Evolutionary conservation across 2,888 invertebrate species (phyloP).

Genomic region (Carabus problematicus): DNA sequence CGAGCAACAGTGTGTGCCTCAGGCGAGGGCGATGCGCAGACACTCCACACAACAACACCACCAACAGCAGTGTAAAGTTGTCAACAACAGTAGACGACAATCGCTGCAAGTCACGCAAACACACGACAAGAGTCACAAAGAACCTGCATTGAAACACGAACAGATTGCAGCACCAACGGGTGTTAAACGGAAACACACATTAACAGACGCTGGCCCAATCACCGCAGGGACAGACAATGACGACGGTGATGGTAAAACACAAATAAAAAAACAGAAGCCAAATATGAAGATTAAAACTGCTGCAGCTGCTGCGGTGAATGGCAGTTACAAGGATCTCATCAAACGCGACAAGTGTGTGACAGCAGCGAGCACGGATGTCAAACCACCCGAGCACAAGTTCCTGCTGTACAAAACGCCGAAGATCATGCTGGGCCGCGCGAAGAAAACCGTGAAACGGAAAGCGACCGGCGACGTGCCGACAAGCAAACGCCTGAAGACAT

Average conservation of each 20-base stretch:
- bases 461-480: slow-evolving; percentile 49
- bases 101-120: too few species aligned
- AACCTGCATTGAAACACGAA: background rate
- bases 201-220: slow-evolving; percentile 18
- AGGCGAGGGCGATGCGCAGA: too few species aligned
- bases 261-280: slow-evolving; percentile 34
- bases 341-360: slow-evolving; percentile 52
- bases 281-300: slow-evolving; percentile 29
- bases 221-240: slow-evolving; percentile 29
- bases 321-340: slow-evolving; percentile 59
- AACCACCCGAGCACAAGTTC: slow-evolving; percentile 52
- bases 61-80: too few species aligned
- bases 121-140: background rate
- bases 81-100: too few species aligned
- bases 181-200: slow-evolving; percentile 29
- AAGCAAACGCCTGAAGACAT: slow-evolving; percentile 52
- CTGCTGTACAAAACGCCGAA: slow-evolving; percentile 44
- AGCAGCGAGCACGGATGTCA: slow-evolving; percentile 55
- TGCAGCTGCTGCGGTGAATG: slow-evolving; percentile 48
- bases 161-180: background rate
- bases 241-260: slow-evolving; percentile 15
- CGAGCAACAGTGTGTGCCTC: slow-evolving; percentile 19
- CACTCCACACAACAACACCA: too few species aligned
- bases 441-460: slow-evolving; percentile 62
- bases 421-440: slow-evolving; percentile 46